A percentile compares a stretch with the other conserved stretches of the same genome.
phyloP scores from a whole-genome alignment of 1,140 invertebrate genomes.

The Drosophila tsacasi region DNA sequence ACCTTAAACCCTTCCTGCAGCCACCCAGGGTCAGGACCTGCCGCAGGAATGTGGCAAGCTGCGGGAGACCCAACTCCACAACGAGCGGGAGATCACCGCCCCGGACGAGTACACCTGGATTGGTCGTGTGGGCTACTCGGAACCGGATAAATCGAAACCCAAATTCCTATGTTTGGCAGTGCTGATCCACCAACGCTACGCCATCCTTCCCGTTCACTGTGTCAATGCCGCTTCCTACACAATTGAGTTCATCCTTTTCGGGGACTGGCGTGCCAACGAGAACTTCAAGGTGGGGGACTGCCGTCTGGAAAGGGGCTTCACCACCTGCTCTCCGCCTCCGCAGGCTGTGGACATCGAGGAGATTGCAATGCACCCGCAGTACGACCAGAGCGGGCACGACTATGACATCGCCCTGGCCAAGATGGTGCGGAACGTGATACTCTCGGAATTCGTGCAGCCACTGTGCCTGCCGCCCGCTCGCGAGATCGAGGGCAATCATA shows the following conservation, averaged over 20 bases:
- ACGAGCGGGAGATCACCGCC: neutral
- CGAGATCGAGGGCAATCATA: slow-evolving; percentile 5
- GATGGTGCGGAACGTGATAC: slow-evolving; percentile 1
- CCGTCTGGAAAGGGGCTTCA: neutral
- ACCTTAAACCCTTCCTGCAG: neutral
- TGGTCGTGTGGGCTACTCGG: slow-evolving; percentile 7
- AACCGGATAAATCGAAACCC: neutral
- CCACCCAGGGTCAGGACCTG: neutral
- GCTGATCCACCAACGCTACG: slow-evolving; percentile 17
- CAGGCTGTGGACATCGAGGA: slow-evolving; percentile 13
- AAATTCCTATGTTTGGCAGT: neutral
- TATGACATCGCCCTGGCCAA: slow-evolving; percentile 32
- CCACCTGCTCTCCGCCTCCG: slow-evolving; percentile 12
- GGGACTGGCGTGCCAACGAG: slow-evolving; percentile 3
- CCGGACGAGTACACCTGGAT: slow-evolving; percentile 34
- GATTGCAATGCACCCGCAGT: slow-evolving; percentile 26
- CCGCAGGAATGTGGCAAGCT: slow-evolving; percentile 25
- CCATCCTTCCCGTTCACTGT: slow-evolving; percentile 26
- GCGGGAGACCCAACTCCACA: slow-evolving; percentile 24
- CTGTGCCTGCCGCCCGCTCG: slow-evolving; percentile 24
- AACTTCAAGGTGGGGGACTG: slow-evolving; percentile 2
- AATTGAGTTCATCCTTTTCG: neutral
- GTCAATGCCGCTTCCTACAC: neutral
- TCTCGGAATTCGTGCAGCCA: slow-evolving; percentile 18
- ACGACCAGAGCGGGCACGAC: neutral